These are phyloP conservation scores for Galagoides demidoff DNA, from an alignment of 2,797 vertebrate species.

Conservation along the genomic window DNA sequence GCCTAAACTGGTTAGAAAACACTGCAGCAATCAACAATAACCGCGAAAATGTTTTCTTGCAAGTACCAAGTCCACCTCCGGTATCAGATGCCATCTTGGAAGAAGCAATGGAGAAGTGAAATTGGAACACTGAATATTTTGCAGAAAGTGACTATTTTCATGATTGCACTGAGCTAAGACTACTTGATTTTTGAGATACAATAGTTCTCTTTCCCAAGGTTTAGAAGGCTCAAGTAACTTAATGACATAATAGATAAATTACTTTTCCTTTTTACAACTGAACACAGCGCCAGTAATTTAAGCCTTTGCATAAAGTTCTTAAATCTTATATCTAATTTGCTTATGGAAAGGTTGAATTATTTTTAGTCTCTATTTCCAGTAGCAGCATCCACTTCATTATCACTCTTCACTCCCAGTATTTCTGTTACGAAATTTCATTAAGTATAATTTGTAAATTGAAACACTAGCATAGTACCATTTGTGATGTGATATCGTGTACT, in stretches of 20 bases:
- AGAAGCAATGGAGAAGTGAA: neutral
- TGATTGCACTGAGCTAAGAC: neutral
- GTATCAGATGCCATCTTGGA: neutral
- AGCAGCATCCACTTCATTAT: neutral
- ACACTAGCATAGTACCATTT: neutral
- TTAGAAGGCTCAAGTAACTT: neutral
- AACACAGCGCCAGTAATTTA: neutral
- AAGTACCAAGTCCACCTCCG: neutral
- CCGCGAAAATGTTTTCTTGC: neutral
- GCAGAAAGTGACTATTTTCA: neutral
- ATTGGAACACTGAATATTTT: neutral
- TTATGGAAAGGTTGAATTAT: neutral
- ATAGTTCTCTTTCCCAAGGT: neutral
- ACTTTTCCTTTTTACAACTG: neutral
- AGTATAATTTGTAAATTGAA: neutral
- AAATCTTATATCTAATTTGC: neutral
- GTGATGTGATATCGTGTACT: neutral
- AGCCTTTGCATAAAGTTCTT: neutral
- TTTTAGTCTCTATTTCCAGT: constrained; percentile 10
- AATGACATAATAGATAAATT: neutral
- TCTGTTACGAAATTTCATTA: neutral
- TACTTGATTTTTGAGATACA: neutral
- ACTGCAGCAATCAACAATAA: neutral
- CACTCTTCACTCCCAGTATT: neutral
- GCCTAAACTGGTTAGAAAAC: neutral